Evolutionary conservation across 2,888 invertebrate species (phyloP).

Genomic region (Stenolophus ochropezus): DNA sequence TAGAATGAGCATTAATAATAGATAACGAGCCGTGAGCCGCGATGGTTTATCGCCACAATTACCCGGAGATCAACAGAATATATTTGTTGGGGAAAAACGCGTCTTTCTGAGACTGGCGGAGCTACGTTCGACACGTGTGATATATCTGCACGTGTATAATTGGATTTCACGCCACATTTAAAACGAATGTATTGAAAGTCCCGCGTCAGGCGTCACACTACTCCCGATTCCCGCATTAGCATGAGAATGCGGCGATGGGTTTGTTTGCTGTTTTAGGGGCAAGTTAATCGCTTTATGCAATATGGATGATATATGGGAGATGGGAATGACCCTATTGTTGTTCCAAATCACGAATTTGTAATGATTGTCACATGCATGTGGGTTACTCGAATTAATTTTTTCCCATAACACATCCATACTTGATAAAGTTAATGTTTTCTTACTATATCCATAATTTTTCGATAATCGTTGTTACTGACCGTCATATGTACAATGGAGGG

Average conservation of each 20-base stretch:
- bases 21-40: slow-evolving; percentile 51
- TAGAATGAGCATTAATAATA: slow-evolving; percentile 57
- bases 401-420: background rate
- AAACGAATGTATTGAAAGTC: slow-evolving; percentile 59
- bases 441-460: too few relatives aligned
- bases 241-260: background rate
- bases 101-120: slow-evolving; percentile 23
- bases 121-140: slow-evolving; percentile 35
- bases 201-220: background rate
- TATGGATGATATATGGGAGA: background rate
- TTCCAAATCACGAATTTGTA: background rate
- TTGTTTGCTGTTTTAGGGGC: slow-evolving; percentile 7
- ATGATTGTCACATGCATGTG: background rate
- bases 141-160: slow-evolving; percentile 59
- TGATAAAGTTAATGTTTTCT: too few relatives aligned
- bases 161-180: slow-evolving; percentile 60
- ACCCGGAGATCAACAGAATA: slow-evolving; percentile 58
- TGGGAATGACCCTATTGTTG: background rate
- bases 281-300: slow-evolving; percentile 9
- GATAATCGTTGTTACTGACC: too few relatives aligned
- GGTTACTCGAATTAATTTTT: background rate
- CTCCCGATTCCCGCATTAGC: slow-evolving; percentile 8
- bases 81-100: slow-evolving; percentile 58
- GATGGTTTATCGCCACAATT: slow-evolving; percentile 59
- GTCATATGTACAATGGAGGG: too few relatives aligned